Evolutionary conservation across 2,888 invertebrate species (phyloP).

Genomic region (Trichopria drosophilae): DNA sequence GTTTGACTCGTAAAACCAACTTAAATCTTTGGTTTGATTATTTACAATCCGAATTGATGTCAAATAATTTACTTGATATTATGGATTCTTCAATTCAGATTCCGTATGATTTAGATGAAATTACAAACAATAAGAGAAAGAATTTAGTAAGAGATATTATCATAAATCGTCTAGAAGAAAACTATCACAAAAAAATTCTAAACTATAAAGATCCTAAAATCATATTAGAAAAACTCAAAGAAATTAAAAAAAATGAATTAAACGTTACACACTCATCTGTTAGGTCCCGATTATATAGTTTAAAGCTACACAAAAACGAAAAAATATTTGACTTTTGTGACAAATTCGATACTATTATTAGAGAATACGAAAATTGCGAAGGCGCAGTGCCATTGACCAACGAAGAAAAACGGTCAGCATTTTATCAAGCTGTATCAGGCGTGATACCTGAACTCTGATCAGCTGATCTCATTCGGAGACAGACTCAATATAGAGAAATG

Average conservation of each 20-base stretch:
- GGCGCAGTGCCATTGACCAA: slow-evolving; percentile 20
- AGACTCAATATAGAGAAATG: slow-evolving; percentile 1
- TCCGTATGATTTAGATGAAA: slow-evolving; percentile 25
- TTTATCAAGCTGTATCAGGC: slow-evolving; percentile 23
- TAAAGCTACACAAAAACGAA: slow-evolving; percentile 25
- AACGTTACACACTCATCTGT: slow-evolving; percentile 23
- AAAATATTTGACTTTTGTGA: slow-evolving; percentile 25
- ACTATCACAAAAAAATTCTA: slow-evolving; percentile 30
- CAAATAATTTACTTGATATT: no score
- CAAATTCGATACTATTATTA: slow-evolving; percentile 26
- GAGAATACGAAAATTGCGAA: slow-evolving; percentile 26
- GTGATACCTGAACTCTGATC: slow-evolving; percentile 15
- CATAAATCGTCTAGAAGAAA: slow-evolving; percentile 30
- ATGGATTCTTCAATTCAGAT: no score
- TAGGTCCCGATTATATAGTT: slow-evolving; percentile 21
- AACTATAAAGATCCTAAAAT: slow-evolving; percentile 18
- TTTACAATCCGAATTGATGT: no score
- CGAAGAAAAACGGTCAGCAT: slow-evolving; percentile 27
- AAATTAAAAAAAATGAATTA: slow-evolving; percentile 17
- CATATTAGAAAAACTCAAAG: slow-evolving; percentile 25
- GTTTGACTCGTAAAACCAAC: no score
- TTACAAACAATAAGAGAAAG: slow-evolving; percentile 18
- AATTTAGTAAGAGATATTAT: slow-evolving; percentile 25
- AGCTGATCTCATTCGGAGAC: slow-evolving; percentile 20
- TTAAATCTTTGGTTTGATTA: no score